Evolutionary conservation across 1,140 invertebrate species (phyloP).

Genomic region (Camponotus pennsylvanicus): DNA sequence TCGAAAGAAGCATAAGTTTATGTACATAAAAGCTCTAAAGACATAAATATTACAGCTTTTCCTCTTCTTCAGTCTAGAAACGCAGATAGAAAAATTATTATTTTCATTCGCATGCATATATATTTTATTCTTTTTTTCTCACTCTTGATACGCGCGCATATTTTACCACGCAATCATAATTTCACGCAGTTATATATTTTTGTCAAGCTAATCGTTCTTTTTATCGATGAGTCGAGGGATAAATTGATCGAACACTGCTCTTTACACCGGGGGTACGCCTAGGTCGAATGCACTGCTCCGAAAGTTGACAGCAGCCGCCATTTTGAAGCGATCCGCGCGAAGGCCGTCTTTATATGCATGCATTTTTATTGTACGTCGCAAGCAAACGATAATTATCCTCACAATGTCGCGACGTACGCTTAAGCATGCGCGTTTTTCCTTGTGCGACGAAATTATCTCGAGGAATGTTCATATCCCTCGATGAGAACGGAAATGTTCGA

Average conservation of each 20-base stretch:
- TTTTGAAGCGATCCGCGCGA: constrained; percentile 71
- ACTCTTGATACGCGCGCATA: no score
- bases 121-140: neutral
- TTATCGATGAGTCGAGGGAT: neutral
- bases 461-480: neutral
- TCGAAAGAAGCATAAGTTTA: neutral
- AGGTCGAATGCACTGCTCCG: constrained; percentile 39
- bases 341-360: constrained; percentile 55
- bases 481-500: neutral
- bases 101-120: neutral
- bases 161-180: neutral
- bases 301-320: constrained; percentile 74
- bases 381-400: constrained; percentile 30
- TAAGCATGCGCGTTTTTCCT: neutral
- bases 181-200: neutral
- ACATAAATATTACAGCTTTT: neutral
- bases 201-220: neutral
- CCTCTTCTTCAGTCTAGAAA: neutral
- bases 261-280: constrained; percentile 1
- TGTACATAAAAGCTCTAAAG: neutral
- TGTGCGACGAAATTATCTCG: neutral
- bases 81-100: neutral
- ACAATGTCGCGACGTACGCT: neutral
- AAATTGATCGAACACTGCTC: neutral
- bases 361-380: constrained; percentile 47